phyloP scores from a whole-genome alignment of 2,888 invertebrate genomes.

The Archips crataeganus region DNA sequence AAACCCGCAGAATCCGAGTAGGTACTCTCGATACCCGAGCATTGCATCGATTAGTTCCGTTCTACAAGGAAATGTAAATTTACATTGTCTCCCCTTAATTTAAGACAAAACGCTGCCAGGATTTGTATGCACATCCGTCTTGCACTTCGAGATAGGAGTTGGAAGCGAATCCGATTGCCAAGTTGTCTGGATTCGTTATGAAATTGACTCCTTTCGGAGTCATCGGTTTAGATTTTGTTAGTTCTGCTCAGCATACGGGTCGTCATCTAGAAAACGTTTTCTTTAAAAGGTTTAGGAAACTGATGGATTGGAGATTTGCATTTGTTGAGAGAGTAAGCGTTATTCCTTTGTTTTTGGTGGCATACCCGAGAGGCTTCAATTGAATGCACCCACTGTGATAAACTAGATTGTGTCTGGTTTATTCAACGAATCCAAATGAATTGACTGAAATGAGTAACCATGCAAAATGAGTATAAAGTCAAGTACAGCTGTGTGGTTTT shows the following conservation, averaged over 20 bases:
- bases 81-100: conserved; percentile 38
- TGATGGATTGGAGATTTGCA: conserved; percentile 17
- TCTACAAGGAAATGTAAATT: conserved; percentile 34
- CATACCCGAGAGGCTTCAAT: neutral
- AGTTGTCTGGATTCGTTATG: neutral
- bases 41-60: conserved; percentile 15
- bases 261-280: conserved; percentile 10
- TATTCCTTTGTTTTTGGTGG: conserved; percentile 20
- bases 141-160: conserved; percentile 15
- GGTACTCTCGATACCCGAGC: neutral
- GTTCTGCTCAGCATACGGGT: conserved; percentile 5
- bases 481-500: no score
- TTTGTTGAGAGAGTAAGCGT: conserved; percentile 19
- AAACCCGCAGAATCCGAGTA: neutral
- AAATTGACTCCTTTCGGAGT: conserved; percentile 20
- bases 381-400: neutral
- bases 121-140: conserved; percentile 40
- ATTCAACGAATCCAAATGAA: no score
- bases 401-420: neutral
- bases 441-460: no score
- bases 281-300: conserved; percentile 10
- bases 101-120: conserved; percentile 31
- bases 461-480: no score
- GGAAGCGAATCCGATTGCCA: conserved; percentile 20
- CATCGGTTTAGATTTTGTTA: conserved; percentile 17